These are phyloP conservation scores for Hemithea aestivaria DNA, from an alignment of 2,888 invertebrate genomes.

Conservation along the genomic window DNA sequence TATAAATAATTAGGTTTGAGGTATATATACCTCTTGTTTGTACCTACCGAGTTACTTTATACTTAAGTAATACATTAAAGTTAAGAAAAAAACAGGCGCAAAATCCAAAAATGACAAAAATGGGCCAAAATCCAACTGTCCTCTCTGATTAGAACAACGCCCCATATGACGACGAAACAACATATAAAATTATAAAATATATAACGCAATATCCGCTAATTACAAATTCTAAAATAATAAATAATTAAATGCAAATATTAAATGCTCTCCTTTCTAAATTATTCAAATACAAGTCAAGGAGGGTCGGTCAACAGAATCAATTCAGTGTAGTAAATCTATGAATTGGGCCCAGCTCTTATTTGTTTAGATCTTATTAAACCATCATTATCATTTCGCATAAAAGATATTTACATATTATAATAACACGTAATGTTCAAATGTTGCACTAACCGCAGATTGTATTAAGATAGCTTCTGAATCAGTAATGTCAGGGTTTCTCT, in stretches of 20 bases:
- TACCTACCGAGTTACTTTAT: too few relatives aligned
- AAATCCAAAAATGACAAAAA: too few relatives aligned
- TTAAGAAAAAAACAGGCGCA: too few relatives aligned
- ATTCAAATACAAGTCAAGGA: conserved; percentile 26
- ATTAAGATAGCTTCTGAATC: conserved; percentile 47
- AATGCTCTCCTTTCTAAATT: conserved; percentile 24
- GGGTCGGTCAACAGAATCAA: conserved; percentile 30
- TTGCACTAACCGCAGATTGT: conserved; percentile 42
- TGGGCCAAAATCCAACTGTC: too few relatives aligned
- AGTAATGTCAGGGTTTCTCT: conserved; percentile 29
- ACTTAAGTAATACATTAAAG: too few relatives aligned
- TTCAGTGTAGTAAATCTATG: conserved; percentile 27
- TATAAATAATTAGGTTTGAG: too few relatives aligned
- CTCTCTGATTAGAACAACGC: too few relatives aligned
- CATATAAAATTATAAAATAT: too few relatives aligned
- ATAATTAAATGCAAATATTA: conserved; percentile 13
- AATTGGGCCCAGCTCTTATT: conserved; percentile 18
- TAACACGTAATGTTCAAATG: conserved; percentile 48
- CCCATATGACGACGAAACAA: too few relatives aligned
- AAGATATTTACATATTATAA: conserved; percentile 52
- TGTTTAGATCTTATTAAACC: conserved; percentile 40
- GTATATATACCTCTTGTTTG: too few relatives aligned
- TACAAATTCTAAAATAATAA: conserved; percentile 5
- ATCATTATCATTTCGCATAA: conserved; percentile 48
- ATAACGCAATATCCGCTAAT: neutral